phyloP scores from a whole-genome alignment of 35 echinoderm and acorn worm genomes.

The Apostichopus japonicus region DNA sequence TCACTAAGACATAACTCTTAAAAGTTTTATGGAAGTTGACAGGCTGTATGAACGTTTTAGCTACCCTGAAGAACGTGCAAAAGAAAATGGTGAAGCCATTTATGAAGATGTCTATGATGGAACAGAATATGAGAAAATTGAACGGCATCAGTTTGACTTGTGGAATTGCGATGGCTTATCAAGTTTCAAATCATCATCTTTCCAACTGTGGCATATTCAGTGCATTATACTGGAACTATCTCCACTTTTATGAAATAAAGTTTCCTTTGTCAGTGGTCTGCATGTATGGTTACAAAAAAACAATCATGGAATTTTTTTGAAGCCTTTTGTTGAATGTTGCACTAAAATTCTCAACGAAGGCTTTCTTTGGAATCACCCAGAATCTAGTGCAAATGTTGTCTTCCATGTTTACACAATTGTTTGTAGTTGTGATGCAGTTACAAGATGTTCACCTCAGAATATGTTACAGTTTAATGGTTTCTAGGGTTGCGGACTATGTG shows the following conservation, averaged over 20 bases:
- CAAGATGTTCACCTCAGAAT: constrained; percentile 47
- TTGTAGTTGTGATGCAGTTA: constrained; percentile 60
- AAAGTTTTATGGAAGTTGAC: constrained; percentile 9
- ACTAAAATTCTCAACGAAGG: constrained; percentile 23
- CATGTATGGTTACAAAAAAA: no score
- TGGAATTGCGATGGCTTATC: constrained; percentile 78
- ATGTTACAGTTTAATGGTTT: constrained; percentile 64
- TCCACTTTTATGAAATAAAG: constrained; percentile 9
- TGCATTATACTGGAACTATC: no score
- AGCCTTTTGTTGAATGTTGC: constrained; percentile 57
- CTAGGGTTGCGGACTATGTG: constrained; percentile 65
- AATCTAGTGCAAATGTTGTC: not conserved
- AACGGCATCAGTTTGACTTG: constrained; percentile 2
- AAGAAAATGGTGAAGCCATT: not conserved
- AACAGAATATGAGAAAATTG: not conserved
- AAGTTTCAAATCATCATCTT: constrained; percentile 59
- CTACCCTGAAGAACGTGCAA: not conserved
- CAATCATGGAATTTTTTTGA: no score
- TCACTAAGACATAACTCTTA: not conserved
- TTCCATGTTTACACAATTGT: constrained; percentile 31
- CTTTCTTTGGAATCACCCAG: constrained; percentile 49
- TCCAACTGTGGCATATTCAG: not conserved
- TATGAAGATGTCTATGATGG: constrained; percentile 13
- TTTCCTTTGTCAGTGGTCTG: constrained; percentile 48
- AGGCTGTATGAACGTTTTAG: not conserved